A percentile compares a stretch with the other conserved stretches of the same genome.
Conservation (phyloP, 1,140 invertebrate species). For the Cephus cinctus region DNA sequence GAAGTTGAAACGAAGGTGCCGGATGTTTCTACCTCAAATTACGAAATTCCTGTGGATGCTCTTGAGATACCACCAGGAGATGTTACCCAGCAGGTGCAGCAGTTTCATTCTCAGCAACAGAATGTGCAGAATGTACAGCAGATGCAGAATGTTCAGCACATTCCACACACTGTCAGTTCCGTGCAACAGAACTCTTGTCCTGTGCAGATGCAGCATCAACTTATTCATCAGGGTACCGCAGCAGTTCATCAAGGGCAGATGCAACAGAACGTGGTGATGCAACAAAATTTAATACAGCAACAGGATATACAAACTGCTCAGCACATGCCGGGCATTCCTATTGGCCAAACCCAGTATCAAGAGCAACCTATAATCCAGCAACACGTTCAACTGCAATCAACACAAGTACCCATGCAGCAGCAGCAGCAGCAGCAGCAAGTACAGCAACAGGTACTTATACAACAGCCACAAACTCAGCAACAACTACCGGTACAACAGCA, state of each 20-base stretch:
- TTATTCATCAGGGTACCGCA: conserved; percentile 11
- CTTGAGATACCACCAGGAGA: too few relatives aligned
- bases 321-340: conserved; percentile 16
- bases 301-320: too few relatives aligned
- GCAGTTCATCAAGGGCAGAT: conserved; percentile 20
- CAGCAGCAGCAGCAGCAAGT: conserved; percentile 14
- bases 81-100: too few relatives aligned
- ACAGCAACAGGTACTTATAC: conserved; percentile 2
- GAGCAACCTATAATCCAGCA: conserved; percentile 19
- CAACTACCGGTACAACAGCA: conserved; percentile 26
- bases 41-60: too few relatives aligned
- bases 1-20: too few relatives aligned
- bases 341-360: conserved; percentile 10
- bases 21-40: too few relatives aligned
- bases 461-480: background rate
- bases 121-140: background rate
- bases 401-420: conserved; percentile 13
- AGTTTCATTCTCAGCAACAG: background rate
- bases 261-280: background rate
- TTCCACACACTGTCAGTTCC: background rate
- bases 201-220: conserved; percentile 12
- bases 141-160: too few relatives aligned
- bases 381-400: conserved; percentile 16
- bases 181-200: conserved; percentile 1
- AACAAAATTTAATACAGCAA: conserved; percentile 2